A percentile compares a stretch with the other conserved stretches of the same genome.
Evolutionary conservation across 2,797 vertebrate genomes (phyloP).

Genomic region (Champsocephalus esox): DNA sequence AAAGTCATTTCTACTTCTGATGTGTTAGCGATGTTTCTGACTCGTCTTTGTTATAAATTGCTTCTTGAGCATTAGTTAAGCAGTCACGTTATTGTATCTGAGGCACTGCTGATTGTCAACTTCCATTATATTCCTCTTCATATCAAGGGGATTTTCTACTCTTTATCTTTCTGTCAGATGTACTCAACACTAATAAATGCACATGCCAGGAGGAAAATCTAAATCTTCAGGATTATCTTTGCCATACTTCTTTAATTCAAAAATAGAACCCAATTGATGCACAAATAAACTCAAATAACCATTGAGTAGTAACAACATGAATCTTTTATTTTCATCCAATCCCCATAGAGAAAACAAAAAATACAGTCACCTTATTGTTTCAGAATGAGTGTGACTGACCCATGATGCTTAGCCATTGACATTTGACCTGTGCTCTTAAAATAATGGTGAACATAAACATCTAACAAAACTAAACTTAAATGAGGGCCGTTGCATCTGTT

Average conservation of each 20-base stretch:
- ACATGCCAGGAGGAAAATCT: slow-evolving; percentile 8
- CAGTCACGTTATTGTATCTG: not conserved
- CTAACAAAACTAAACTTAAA: slow-evolving; percentile 7
- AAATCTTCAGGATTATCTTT: not conserved
- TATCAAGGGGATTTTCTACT: slow-evolving; percentile 21
- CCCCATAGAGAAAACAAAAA: not conserved
- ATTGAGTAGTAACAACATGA: not conserved
- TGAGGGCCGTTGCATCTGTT: not conserved
- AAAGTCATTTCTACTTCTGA: slow-evolving; percentile 30
- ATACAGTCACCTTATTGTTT: slow-evolving; percentile 17
- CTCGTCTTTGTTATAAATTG: not conserved
- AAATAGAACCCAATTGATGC: not conserved
- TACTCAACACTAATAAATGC: slow-evolving; percentile 14
- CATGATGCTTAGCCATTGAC: not conserved
- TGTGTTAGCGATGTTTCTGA: slow-evolving; percentile 13
- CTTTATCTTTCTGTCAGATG: slow-evolving; percentile 17
- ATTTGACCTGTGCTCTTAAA: not conserved
- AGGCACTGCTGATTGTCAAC: slow-evolving; percentile 20
- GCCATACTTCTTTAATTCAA: not conserved
- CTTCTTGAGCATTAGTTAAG: not conserved
- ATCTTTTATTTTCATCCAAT: slow-evolving; percentile 2
- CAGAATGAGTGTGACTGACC: not conserved
- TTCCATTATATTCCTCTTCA: slow-evolving; percentile 30
- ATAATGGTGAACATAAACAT: not conserved
- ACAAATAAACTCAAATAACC: not conserved